These are phyloP conservation scores for Brachypteracias leptosomus DNA, from an alignment of 2,113 vertebrate genomes.

Conservation along the genomic window DNA sequence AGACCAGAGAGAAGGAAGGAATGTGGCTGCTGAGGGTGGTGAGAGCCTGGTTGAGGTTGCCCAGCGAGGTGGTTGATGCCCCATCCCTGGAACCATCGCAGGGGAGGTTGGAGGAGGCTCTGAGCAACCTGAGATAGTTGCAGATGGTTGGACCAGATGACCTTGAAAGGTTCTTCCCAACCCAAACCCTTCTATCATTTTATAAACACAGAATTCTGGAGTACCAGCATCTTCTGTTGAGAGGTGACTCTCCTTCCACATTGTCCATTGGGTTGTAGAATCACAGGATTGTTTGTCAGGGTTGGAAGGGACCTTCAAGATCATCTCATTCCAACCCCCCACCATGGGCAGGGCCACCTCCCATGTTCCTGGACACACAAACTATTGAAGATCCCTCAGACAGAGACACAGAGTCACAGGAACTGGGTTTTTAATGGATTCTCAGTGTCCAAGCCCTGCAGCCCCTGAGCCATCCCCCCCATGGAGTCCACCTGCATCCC, in stretches of 20 bases:
- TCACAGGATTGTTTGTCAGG: too few relatives aligned
- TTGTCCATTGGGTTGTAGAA: fast-evolving
- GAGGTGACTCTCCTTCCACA: not conserved
- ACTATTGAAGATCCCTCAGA: not conserved
- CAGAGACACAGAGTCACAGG: not conserved
- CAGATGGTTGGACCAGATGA: fast-evolving
- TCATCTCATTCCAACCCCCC: too few relatives aligned
- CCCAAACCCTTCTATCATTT: not conserved
- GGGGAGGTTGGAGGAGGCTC: not conserved
- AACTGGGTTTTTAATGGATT: not conserved
- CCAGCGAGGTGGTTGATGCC: not conserved
- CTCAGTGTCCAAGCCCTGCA: not conserved
- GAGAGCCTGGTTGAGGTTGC: not conserved
- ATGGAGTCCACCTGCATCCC: not conserved
- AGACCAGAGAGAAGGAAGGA: not conserved
- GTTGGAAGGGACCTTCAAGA: too few relatives aligned
- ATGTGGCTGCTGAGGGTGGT: fast-evolving
- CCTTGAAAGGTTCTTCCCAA: not conserved
- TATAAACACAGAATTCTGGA: not conserved
- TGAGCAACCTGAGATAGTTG: not conserved
- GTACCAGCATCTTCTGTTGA: not conserved
- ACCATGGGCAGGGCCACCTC: too few relatives aligned
- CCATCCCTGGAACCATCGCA: not conserved
- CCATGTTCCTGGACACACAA: too few relatives aligned
- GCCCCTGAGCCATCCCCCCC: fast-evolving